Conservation (phyloP, 2,888 invertebrate species). For the Branchipolynoe longqiensis region DNA sequence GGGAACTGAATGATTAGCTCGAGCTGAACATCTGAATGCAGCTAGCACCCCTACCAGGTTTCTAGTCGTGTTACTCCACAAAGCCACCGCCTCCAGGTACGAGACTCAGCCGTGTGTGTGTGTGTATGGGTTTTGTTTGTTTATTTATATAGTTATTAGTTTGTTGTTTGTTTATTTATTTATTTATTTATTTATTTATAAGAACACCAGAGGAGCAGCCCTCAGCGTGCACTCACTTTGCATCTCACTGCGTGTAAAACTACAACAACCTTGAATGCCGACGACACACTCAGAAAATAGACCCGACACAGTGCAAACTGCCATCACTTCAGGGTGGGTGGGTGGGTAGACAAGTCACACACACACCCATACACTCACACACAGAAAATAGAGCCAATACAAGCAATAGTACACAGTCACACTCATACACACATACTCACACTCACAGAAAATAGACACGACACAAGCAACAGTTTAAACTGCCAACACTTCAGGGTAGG, state of each 20-base stretch:
- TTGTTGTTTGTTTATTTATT: too few species aligned
- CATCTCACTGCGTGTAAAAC: conserved; percentile 49
- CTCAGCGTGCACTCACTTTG: conserved; percentile 43
- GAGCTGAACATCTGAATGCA: conserved; percentile 36
- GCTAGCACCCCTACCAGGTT: not conserved
- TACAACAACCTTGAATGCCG: conserved; percentile 42
- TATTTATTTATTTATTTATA: not conserved
- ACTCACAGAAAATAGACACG: conserved; percentile 21
- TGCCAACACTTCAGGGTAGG: not conserved
- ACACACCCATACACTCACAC: too few species aligned
- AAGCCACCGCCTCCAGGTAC: too few species aligned
- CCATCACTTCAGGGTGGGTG: not conserved
- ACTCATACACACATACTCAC: too few species aligned
- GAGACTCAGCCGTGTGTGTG: too few species aligned
- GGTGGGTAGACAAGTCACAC: too few species aligned
- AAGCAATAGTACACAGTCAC: too few species aligned
- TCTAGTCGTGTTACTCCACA: too few species aligned
- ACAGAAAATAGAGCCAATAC: too few species aligned
- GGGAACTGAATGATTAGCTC: not conserved
- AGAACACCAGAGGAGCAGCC: conserved; percentile 28
- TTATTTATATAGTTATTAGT: too few species aligned
- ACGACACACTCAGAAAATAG: conserved; percentile 37
- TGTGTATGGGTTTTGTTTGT: too few species aligned
- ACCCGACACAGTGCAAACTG: conserved; percentile 18
- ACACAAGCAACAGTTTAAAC: too few species aligned